Evolutionary conservation across 2,113 vertebrate species (phyloP).

Genomic region (Tupaia chinensis): DNA sequence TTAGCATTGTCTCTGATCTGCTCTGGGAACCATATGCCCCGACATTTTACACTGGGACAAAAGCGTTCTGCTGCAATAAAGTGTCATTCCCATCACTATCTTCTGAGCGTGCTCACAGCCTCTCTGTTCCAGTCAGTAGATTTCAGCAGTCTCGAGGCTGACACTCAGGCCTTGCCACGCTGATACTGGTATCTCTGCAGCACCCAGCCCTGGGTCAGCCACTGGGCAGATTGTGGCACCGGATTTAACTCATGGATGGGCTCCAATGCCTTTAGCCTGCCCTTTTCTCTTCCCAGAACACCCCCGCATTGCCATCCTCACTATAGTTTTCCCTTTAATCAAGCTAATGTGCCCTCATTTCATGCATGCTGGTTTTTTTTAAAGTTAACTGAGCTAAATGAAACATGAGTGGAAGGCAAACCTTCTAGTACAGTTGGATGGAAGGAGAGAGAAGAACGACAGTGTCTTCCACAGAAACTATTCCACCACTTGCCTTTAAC

Average conservation of each 20-base stretch:
- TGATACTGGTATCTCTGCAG: neutral
- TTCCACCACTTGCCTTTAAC: neutral
- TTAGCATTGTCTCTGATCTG: conserved; percentile 45
- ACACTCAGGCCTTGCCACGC: neutral
- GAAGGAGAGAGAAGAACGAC: neutral
- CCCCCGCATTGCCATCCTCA: neutral
- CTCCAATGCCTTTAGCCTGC: neutral
- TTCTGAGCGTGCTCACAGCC: neutral
- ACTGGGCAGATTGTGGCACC: neutral
- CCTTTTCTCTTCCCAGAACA: neutral
- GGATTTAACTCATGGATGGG: rapidly evolving
- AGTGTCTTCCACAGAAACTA: neutral
- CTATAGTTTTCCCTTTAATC: neutral
- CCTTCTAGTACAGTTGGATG: neutral
- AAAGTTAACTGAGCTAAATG: neutral
- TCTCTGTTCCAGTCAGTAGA: neutral
- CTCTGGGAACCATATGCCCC: conserved; percentile 52
- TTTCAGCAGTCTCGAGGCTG: neutral
- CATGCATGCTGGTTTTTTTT: neutral
- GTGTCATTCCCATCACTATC: neutral
- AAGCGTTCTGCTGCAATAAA: neutral
- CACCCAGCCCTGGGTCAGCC: too few species aligned
- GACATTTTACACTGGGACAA: neutral
- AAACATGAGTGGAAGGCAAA: neutral
- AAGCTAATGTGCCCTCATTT: neutral